Conservation (phyloP, 2,113 vertebrate genomes). For the Empidonax alnorum region DNA sequence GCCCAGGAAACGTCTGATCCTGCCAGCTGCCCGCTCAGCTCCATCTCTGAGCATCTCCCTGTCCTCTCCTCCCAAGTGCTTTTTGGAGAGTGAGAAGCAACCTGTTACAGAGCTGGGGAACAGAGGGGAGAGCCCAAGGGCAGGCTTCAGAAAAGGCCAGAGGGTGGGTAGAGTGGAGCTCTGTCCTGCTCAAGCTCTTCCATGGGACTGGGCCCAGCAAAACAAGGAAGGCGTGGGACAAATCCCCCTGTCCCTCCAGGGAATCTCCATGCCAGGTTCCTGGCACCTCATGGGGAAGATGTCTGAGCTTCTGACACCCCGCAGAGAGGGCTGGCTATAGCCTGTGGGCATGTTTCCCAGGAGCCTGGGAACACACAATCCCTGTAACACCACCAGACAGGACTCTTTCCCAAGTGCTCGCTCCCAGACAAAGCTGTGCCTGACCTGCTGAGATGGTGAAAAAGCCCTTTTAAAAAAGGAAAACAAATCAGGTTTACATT, state of each 20-base stretch:
- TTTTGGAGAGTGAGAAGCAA: background rate
- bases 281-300: background rate
- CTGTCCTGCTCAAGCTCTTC: background rate
- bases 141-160: background rate
- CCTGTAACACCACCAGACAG: background rate
- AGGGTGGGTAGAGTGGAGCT: background rate
- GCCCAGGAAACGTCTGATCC: background rate
- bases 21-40: background rate
- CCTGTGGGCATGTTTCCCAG: background rate
- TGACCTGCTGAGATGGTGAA: background rate
- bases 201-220: accelerated
- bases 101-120: background rate
- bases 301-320: background rate
- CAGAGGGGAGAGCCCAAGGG: background rate
- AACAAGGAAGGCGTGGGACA: background rate
- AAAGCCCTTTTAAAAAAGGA: background rate
- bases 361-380: background rate
- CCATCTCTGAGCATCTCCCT: background rate
- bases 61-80: background rate
- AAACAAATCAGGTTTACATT: background rate
- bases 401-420: background rate
- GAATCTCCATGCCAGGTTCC: accelerated
- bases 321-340: background rate
- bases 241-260: background rate
- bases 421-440: constrained; percentile 21